Evolutionary conservation across 2,888 invertebrate genomes (phyloP), one percentile per base, ranked within the genome.

Genomic region (Platycheirus albimanus): DNA sequence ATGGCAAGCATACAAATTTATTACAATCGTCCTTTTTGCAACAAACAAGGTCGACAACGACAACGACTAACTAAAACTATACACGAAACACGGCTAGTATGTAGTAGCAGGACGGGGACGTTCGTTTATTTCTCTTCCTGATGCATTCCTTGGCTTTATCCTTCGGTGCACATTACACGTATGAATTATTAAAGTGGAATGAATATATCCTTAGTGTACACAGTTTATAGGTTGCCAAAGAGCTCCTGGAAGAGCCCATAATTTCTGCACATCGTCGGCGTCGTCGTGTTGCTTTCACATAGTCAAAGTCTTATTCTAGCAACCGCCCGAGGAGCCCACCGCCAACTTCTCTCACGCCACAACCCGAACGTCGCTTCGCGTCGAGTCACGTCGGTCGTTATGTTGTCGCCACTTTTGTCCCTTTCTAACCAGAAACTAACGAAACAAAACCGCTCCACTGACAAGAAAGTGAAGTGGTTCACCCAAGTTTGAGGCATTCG

Each of bases 141-240:
- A 38, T 19, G 56, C 38, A 38, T 28, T 43, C 43, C 43, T 41
- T 8, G 20, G 36, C 33, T 52, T 74, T 64, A 49, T 69, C 67
- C 72, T 69, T 49, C 41, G 69, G 51, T 74, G 77, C 72, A 77
- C 64, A 74, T 72, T 72, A 83, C 83, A 83, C 78, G 77, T 83
- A 78, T 83, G 83, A 83, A 78, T 83, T 83, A 78, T 78, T 78
- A 69, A 83, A 78, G 78, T 56, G 51, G 69, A 51, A 72, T 63
- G 69, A 51, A 71, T 54, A 64, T 71, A 70, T 76, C 75, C 61
- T 54, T 41, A 54, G 56, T 17, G 49, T 30, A 49, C 19, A 70
- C 28, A 64, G 75, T 80, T 70, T 70, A 80, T 76, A 58, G 66
- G 52, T 74, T 69, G 64, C 43, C 54, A 69, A 58, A 28, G 33